Conservation (phyloP, 2,113 vertebrate species). For the Myodes glareolus region DNA sequence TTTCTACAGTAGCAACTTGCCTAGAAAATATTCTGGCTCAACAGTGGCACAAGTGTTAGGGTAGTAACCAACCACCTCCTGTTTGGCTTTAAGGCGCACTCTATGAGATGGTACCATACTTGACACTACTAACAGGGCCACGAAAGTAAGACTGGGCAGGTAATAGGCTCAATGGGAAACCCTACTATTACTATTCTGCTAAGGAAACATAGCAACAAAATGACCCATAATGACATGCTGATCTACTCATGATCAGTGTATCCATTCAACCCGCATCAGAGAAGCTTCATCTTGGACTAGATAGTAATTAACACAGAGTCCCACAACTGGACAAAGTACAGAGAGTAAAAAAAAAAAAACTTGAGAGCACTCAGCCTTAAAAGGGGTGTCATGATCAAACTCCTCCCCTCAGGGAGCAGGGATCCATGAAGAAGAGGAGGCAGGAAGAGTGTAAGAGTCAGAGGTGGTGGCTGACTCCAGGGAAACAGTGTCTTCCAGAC, state of each 20-base stretch:
- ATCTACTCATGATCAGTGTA: background rate
- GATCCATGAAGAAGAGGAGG: background rate
- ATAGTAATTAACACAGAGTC: background rate
- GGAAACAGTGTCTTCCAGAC: background rate
- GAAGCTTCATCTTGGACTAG: background rate
- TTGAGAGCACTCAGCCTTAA: background rate
- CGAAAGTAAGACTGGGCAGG: no score
- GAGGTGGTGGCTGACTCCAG: background rate
- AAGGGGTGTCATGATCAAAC: background rate
- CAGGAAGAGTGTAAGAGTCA: background rate
- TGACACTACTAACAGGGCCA: background rate
- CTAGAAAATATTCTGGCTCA: background rate
- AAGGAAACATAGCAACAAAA: background rate
- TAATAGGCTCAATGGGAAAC: background rate
- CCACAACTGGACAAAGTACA: background rate
- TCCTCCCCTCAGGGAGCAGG: background rate
- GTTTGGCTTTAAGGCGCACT: background rate
- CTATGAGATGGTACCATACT: background rate
- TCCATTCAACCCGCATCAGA: background rate
- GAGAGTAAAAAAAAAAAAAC: background rate
- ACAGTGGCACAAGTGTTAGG: background rate
- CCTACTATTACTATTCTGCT: background rate
- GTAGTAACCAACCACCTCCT: background rate
- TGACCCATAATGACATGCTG: background rate
- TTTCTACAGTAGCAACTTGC: background rate